Percentiles rank a stretch among this genome's conserved stretches.
phyloP scores from a whole-genome alignment of 2,888 invertebrate genomes.

The Brachyptera risi region DNA sequence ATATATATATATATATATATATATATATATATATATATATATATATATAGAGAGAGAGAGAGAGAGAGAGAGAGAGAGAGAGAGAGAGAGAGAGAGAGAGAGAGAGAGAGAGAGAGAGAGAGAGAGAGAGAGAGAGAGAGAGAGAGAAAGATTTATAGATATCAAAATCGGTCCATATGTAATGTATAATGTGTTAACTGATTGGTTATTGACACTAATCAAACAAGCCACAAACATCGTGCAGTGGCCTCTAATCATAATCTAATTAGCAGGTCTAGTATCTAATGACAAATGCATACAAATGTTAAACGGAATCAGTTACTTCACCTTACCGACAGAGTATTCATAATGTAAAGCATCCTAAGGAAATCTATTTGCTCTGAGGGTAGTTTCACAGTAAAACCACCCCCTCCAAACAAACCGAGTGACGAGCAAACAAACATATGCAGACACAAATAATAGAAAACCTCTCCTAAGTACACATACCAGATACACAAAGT shows the following conservation, averaged over 20 bases:
- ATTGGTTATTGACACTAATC: neutral
- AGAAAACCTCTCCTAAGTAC: conserved; percentile 8
- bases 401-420: conserved; percentile 3
- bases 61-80: too few species aligned
- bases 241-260: neutral
- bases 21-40: too few species aligned
- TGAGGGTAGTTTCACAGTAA: neutral
- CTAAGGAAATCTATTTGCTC: neutral
- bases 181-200: too few species aligned
- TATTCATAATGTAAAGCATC: too few species aligned
- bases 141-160: too few species aligned
- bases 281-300: conserved; percentile 6
- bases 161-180: too few species aligned
- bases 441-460: conserved; percentile 11
- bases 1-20: too few species aligned
- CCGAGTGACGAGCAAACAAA: conserved; percentile 10
- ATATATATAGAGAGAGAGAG: too few species aligned
- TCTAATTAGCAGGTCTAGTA: neutral
- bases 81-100: too few species aligned
- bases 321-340: neutral
- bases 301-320: neutral
- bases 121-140: too few species aligned
- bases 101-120: too few species aligned
- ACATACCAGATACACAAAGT: conserved; percentile 9
- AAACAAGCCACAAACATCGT: neutral